Conservation (phyloP, 2,113 vertebrate genomes). For the Xyrauchen texanus region DNA sequence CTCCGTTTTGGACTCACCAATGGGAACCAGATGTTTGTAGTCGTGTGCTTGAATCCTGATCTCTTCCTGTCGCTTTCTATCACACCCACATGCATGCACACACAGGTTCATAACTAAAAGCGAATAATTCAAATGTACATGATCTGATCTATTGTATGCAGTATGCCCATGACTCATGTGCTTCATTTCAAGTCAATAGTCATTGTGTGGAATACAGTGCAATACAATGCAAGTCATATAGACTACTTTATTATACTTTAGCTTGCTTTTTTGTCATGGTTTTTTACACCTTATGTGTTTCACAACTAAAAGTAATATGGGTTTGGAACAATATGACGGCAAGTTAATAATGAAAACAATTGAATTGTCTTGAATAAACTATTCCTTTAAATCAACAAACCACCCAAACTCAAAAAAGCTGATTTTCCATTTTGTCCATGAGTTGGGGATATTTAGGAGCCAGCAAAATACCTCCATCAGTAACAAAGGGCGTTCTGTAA, state of each 20-base stretch:
- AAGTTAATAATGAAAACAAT: not conserved
- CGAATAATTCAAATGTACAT: not conserved
- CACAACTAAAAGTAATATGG: too few species aligned
- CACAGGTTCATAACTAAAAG: conserved; percentile 13
- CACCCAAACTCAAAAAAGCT: not conserved
- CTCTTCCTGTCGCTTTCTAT: not conserved
- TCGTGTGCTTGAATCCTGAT: conserved; percentile 38
- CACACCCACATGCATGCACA: conserved; percentile 4
- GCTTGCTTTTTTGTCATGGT: too few species aligned
- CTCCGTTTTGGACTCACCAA: conserved; percentile 9
- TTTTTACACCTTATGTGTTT: too few species aligned
- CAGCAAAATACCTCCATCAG: not conserved
- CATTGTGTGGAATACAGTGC: too few species aligned
- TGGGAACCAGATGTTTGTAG: conserved; percentile 50
- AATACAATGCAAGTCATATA: too few species aligned
- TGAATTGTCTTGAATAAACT: not conserved
- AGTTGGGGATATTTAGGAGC: conserved; percentile 9
- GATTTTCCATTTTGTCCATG: conserved; percentile 27
- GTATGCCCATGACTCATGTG: not conserved
- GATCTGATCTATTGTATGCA: not conserved
- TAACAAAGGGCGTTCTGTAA: not conserved
- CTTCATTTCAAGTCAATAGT: too few species aligned
- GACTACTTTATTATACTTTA: too few species aligned
- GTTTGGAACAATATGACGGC: too few species aligned
- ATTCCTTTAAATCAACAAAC: too few species aligned